phyloP scores from a whole-genome alignment of 2,113 vertebrate genomes.

The Todiramphus chloris region DNA sequence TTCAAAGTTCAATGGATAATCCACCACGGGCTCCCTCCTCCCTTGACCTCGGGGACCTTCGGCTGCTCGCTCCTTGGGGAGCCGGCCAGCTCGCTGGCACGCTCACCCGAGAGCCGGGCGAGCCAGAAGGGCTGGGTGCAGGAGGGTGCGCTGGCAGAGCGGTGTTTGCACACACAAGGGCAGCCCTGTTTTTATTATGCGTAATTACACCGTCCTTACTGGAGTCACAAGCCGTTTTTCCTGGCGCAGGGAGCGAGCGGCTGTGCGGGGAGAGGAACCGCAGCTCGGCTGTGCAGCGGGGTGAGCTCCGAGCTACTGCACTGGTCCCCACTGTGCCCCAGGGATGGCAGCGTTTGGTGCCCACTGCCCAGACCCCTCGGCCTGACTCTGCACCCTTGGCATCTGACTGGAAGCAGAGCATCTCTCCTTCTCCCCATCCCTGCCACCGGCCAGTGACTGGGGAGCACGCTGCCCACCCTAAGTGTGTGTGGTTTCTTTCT shows the following conservation, averaged over 20 bases:
- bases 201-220: conserved; percentile 32
- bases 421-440: neutral
- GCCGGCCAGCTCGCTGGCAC: neutral
- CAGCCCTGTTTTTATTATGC: conserved; percentile 40
- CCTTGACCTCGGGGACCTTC: neutral
- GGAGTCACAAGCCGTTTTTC: neutral
- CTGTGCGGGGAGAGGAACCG: neutral
- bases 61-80: neutral
- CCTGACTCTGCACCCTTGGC: neutral
- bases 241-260: neutral
- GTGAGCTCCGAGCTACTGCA: neutral
- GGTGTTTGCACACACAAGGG: conserved; percentile 50
- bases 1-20: neutral
- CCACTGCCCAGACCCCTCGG: fast-evolving
- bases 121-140: conserved; percentile 33
- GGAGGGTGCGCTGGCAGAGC: conserved; percentile 40
- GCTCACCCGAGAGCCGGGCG: neutral
- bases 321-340: fast-evolving
- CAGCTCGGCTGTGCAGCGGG: neutral
- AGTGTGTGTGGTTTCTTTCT: neutral
- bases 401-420: fast-evolving
- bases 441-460: fast-evolving
- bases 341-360: neutral
- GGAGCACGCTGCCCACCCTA: neutral
- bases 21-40: neutral